Conservation (phyloP, 2,888 invertebrate species). For the Phyto melanocephala region DNA sequence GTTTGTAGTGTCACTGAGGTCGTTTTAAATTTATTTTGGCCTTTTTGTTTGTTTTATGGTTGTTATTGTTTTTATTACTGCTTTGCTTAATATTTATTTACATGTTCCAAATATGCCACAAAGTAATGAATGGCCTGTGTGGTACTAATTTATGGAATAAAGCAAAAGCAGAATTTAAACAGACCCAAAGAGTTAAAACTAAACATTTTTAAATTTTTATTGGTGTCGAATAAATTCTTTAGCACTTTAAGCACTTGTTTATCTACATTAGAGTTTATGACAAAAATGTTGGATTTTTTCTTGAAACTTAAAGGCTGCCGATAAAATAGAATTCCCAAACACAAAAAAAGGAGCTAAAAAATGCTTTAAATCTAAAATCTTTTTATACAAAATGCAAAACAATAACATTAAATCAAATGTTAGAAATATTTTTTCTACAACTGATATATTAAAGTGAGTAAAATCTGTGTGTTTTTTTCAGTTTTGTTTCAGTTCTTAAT, state of each 20-base stretch:
- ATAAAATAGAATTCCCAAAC: no score
- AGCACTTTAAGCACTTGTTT: neutral
- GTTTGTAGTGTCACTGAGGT: conserved; percentile 53
- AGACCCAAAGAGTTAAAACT: conserved; percentile 7
- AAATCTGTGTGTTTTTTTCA: no score
- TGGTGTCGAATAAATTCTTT: neutral
- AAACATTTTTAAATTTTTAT: neutral
- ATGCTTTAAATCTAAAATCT: no score
- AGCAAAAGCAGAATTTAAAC: neutral
- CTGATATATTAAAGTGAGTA: no score
- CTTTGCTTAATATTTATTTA: conserved; percentile 41
- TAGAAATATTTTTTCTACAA: no score
- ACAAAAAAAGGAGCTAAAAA: no score
- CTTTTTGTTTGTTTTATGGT: neutral
- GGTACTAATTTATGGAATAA: conserved; percentile 24
- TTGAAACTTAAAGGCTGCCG: no score
- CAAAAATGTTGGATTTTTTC: no score
- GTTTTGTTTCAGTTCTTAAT: no score
- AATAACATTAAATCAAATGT: no score
- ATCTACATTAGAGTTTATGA: no score
- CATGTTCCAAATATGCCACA: conserved; percentile 40
- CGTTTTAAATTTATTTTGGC: neutral
- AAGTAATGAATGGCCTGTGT: conserved; percentile 29
- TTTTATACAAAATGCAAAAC: no score
- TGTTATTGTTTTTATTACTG: neutral